A percentile compares a stretch with the other conserved stretches of the same genome.
Conservation (phyloP, 2,888 invertebrate species). For the Synergus laeviventris region DNA sequence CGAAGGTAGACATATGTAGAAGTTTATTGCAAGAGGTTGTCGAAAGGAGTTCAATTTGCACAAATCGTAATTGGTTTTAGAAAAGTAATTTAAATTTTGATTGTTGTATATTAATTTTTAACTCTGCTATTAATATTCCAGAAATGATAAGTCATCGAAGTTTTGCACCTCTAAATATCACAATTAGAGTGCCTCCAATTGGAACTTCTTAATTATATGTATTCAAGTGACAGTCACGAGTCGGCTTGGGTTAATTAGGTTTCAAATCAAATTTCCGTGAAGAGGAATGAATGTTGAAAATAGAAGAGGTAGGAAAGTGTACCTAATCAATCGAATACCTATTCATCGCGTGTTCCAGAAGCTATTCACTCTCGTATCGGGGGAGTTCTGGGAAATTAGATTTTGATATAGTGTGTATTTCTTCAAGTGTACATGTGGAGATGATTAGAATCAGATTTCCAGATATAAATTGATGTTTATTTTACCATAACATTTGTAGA, state of each 20-base stretch:
- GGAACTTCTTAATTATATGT: background rate
- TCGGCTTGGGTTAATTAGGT: background rate
- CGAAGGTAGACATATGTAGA: background rate
- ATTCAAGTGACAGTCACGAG: constrained; percentile 14
- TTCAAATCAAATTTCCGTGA: constrained; percentile 12
- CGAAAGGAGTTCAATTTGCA: background rate
- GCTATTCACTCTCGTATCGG: background rate
- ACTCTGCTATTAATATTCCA: background rate
- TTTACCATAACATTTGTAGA: background rate
- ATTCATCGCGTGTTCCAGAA: background rate
- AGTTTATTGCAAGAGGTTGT: background rate
- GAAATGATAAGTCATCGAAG: background rate
- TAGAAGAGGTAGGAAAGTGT: background rate
- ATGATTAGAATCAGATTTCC: background rate
- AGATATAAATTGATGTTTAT: background rate
- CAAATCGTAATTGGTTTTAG: background rate
- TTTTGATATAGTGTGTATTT: background rate
- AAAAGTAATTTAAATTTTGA: background rate
- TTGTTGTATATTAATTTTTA: background rate
- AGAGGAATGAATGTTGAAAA: constrained; percentile 12
- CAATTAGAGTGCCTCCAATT: background rate
- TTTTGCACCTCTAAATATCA: background rate
- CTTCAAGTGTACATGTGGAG: background rate
- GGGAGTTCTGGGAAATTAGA: background rate
- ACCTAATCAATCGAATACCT: background rate